Percentiles rank a stretch among this genome's conserved stretches.
These are phyloP conservation scores for Stigmatopora nigra DNA, from an alignment of 2,113 vertebrate genomes.

Conservation along the genomic window DNA sequence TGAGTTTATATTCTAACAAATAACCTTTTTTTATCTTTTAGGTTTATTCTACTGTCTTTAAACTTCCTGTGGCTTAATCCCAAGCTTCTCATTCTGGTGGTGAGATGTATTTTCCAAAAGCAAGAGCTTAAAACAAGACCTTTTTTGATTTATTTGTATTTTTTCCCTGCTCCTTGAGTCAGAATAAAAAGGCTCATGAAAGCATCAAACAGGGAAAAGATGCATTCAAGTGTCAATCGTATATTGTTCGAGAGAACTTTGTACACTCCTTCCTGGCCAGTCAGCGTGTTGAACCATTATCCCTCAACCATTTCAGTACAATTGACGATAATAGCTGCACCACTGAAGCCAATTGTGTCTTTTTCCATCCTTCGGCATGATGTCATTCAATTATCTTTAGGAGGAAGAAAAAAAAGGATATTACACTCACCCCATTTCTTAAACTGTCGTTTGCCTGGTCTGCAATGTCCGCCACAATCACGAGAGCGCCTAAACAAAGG, in stretches of 20 bases:
- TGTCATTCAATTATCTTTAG: background rate
- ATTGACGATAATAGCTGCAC: too few relatives aligned
- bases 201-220: background rate
- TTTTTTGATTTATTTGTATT: too few relatives aligned
- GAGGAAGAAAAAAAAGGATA: background rate
- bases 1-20: background rate
- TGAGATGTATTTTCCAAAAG: background rate
- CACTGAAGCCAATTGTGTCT: background rate
- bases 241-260: background rate
- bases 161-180: background rate
- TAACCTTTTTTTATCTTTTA: background rate
- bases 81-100: background rate
- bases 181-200: background rate
- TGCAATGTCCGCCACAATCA: slow-evolving; percentile 77
- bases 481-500: slow-evolving; percentile 74
- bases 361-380: background rate
- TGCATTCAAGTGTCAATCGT: background rate
- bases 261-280: background rate
- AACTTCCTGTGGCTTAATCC: background rate
- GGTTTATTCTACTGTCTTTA: background rate
- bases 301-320: too few relatives aligned
- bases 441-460: slow-evolving; percentile 82
- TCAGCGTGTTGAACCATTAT: background rate
- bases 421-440: slow-evolving; percentile 81
- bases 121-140: background rate